Base-by-base conservation (phyloP, 2,797 vertebrate genomes). In the Cryptoblepharus egeriae region DNA sequence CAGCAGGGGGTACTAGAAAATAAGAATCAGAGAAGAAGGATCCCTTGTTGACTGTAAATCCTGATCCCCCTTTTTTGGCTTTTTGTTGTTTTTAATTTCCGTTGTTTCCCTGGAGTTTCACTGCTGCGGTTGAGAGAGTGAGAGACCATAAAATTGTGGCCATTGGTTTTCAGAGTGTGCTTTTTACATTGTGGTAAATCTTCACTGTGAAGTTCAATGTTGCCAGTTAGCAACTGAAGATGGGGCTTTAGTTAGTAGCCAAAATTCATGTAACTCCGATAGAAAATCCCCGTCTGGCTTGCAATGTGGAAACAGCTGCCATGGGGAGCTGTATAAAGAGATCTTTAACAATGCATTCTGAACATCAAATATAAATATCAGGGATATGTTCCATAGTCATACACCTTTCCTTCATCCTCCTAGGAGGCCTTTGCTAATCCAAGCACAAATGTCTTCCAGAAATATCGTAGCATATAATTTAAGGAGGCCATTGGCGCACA, bases 1-100 rank as follows among this genome's bases (percentile, higher is more conserved):
- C 79, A 72, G 42, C 12, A 72, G 55, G 60, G 30, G 58, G 42
- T 63, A 24, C 13, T 49, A 45, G 78, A 80, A 80, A 80, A 72
- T 49, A 71, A 80, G 22, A 57, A 55, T 58, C n/a, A 20, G 58
- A 45, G 42, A 30, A 55, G 28, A 52, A 22, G 24, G 18, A 32
- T 45, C n/a, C 20, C 75, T 13, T 45, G 39, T 30, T 76, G 60
- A 32, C 15, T 39, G 37, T 16, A 30, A 74, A 37, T 26, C 7
- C 24, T 60, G 57, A 3, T 32, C 28, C 32, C 72, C n/a, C 18
- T 6, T 52, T 52, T 52, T 16, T 52, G 15, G 45, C 45, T 9
- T 49, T 49, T 49, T 42, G 39, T 42, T 49, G 45, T 52, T 52
- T 52, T 52, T 52, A 52, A 52, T 28, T 65, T 68, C 32, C 49